Percentiles rank a stretch among this genome's conserved stretches.
These are phyloP conservation scores for Melipona beecheii DNA, from an alignment of 2,888 invertebrate species.

Conservation along the genomic window DNA sequence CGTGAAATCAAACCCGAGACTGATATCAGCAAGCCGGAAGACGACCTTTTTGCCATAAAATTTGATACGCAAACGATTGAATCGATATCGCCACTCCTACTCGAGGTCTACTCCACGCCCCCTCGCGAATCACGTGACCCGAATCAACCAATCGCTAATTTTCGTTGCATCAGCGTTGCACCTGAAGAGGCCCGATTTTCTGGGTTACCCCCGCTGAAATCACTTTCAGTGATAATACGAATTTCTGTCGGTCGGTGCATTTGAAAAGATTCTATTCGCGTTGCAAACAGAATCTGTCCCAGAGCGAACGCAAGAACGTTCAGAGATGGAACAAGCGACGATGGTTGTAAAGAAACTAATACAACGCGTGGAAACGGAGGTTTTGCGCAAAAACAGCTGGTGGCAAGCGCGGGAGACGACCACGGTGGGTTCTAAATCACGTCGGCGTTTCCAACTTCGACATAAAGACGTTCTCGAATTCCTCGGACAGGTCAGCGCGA, in stretches of 20 bases:
- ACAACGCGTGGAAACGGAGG: slow-evolving; percentile 36
- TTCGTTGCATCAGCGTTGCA: too few relatives aligned
- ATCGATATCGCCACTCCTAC: too few relatives aligned
- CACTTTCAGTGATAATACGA: too few relatives aligned
- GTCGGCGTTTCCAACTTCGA: slow-evolving; percentile 46
- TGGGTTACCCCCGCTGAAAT: too few relatives aligned
- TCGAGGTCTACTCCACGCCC: too few relatives aligned
- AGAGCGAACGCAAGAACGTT: neutral
- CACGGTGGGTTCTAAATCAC: slow-evolving; percentile 59
- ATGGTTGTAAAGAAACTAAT: neutral
- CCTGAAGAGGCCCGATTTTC: too few relatives aligned
- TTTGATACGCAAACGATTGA: too few relatives aligned
- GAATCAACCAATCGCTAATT: too few relatives aligned
- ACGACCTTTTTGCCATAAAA: too few relatives aligned
- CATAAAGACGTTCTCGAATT: slow-evolving; percentile 69
- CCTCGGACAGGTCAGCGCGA: slow-evolving; percentile 38
- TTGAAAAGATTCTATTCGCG: neutral
- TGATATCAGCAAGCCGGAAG: neutral
- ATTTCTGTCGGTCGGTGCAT: too few relatives aligned
- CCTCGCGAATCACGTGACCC: too few relatives aligned
- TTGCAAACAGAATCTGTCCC: neutral
- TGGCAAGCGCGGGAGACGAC: slow-evolving; percentile 50
- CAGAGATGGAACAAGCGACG: neutral
- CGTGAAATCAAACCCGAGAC: neutral
- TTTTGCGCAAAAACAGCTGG: slow-evolving; percentile 26